Conservation (phyloP, 2,797 vertebrate genomes). For the Squalus acanthias region DNA sequence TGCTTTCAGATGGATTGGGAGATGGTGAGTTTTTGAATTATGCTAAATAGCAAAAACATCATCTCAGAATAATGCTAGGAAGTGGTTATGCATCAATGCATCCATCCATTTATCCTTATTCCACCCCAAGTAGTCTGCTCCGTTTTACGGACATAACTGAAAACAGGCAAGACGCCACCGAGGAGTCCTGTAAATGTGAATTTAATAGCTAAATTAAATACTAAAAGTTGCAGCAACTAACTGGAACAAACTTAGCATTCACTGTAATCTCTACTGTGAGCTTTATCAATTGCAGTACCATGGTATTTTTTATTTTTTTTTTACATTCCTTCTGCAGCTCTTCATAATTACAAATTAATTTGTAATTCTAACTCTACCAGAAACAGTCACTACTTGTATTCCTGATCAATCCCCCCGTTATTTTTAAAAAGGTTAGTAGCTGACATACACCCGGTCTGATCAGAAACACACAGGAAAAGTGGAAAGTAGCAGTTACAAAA, state of each 20-base stretch:
- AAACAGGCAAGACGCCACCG: neutral
- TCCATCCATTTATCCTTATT: neutral
- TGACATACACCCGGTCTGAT: neutral
- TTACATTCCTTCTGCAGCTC: neutral
- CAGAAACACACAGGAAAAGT: neutral
- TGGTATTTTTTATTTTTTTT: neutral
- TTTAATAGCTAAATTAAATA: neutral
- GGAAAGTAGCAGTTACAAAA: neutral
- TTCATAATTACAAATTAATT: neutral
- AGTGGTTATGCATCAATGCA: neutral
- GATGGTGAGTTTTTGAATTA: neutral
- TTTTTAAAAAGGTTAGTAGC: neutral
- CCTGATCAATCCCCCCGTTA: neutral
- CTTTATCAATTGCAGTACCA: neutral
- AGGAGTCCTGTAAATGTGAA: neutral
- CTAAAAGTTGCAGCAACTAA: neutral
- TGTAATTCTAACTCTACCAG: neutral
- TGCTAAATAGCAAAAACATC: too few species aligned
- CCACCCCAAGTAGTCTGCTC: neutral
- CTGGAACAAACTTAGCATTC: neutral
- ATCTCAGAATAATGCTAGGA: neutral
- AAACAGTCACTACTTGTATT: neutral
- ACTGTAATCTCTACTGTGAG: neutral
- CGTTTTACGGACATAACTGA: neutral
- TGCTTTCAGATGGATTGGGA: neutral